phyloP scores from a whole-genome alignment of 35 echinoderm and acorn worm species.

The Hemicentrotus pulcherrimus region DNA sequence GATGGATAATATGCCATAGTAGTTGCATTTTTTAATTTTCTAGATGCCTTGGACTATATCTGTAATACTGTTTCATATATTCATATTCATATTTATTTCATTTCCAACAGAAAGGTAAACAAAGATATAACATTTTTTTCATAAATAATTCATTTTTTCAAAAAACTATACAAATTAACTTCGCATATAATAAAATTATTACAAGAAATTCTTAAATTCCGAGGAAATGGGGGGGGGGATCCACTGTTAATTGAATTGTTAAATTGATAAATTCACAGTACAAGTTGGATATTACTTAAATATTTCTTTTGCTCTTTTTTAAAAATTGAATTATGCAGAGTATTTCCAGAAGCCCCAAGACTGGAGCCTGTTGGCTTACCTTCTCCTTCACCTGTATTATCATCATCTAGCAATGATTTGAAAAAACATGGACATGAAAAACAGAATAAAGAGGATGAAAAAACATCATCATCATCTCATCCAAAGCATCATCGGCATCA shows the following conservation, averaged over 20 bases:
- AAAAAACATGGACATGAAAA: constrained; percentile 17
- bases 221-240: too few species aligned
- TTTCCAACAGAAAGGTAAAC: too few species aligned
- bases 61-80: too few species aligned
- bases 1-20: too few species aligned
- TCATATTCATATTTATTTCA: too few species aligned
- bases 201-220: too few species aligned
- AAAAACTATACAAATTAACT: too few species aligned
- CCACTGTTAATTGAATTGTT: background rate
- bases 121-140: too few species aligned
- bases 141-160: too few species aligned
- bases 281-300: background rate
- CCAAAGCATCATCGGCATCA: background rate
- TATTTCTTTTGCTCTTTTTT: background rate
- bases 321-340: constrained; percentile 1
- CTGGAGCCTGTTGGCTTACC: constrained; percentile 14
- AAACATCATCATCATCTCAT: background rate
- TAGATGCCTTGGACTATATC: too few species aligned
- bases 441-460: background rate
- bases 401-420: constrained; percentile 6
- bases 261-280: background rate
- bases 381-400: background rate
- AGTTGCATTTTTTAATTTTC: too few species aligned
- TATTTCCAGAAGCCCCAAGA: constrained; percentile 53
- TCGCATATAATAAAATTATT: too few species aligned